Evolutionary conservation across 2,797 vertebrate species (phyloP).

Genomic region (Enteromius viviparus): DNA sequence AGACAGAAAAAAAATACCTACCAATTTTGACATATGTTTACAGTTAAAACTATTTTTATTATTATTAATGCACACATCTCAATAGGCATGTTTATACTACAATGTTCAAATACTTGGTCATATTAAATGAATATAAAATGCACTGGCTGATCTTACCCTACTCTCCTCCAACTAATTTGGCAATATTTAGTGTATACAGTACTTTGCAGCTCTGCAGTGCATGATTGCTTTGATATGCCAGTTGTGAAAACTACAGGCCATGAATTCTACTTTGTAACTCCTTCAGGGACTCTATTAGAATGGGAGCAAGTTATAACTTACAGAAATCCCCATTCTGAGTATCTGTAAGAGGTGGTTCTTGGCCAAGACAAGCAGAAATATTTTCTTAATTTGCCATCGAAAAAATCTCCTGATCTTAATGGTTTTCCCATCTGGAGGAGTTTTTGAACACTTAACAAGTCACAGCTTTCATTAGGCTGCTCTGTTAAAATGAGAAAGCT

Average conservation of each 20-base stretch:
- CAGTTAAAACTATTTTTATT: neutral
- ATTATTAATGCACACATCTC: neutral
- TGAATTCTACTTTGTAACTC: constrained; percentile 25
- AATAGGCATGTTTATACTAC: neutral
- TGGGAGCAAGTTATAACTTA: constrained; percentile 50
- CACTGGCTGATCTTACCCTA: neutral
- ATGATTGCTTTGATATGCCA: constrained; percentile 7
- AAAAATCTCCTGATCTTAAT: constrained; percentile 57
- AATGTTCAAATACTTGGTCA: neutral
- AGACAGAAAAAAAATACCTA: neutral
- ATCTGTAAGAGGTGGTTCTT: constrained; percentile 51
- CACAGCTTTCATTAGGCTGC: constrained; percentile 58
- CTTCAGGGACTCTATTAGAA: constrained; percentile 54
- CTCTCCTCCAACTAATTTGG: neutral
- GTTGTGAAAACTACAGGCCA: neutral
- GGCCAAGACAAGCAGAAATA: constrained; percentile 64
- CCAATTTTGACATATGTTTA: neutral
- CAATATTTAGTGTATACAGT: neutral
- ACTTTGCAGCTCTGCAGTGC: neutral
- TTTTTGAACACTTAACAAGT: constrained; percentile 59
- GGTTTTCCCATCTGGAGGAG: constrained; percentile 59
- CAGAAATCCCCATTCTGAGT: constrained; percentile 54
- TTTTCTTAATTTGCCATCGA: constrained; percentile 63
- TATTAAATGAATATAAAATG: neutral
- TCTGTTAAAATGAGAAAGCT: constrained; percentile 57